Evolutionary conservation across 2,797 vertebrate species (phyloP), one percentile per base, ranked within the genome.

Genomic region (Eospalax fontanierii): DNA sequence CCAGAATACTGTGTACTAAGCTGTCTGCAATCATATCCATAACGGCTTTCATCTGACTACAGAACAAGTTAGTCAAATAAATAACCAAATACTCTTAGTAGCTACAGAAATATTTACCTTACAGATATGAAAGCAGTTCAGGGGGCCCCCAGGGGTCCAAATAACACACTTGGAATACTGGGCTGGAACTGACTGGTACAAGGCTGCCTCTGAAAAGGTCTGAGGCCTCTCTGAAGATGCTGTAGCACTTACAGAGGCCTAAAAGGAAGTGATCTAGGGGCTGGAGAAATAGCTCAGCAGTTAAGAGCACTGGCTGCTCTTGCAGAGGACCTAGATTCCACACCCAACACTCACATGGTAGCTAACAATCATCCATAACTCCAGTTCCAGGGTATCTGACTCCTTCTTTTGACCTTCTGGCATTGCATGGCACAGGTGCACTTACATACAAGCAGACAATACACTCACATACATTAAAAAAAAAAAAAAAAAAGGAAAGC

Each of bases 1-100:
- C 80, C 16, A 6, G 18, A 12, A 0, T 0, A 50, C 4, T 1
- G 5, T 0, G 0, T 2, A 24, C 76, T 33, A 5, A 24, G 12
- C 1, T 33, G 26, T 30, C 35, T 15, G 65, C 71, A 43, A 59
- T 68, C 54, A 38, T 1, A 68, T 22, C 38, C 40, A 57, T 4
- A 4, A 28, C 2, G 21, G 63, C 57, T 26, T 26, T 28, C 1
- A 38, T 0, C 2, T 16, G 1, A 35, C 38, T 9, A 33, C 33
- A 12, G 28, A 68, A 83, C 18, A 50, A 22, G 28, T 8, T 2
- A 59, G 61, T 59, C 18, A 6, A 46, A 40, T 65, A 18, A 54
- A 61, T 38, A 50, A 59, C 30, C 88, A n/a, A 33, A 14, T 0
- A 2, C 9, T 71, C 33, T 43, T 10, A 35, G 8, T 15, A 3